These are phyloP conservation scores for Ondatra zibethicus DNA, from an alignment of 2,113 vertebrate genomes.

Conservation along the genomic window DNA sequence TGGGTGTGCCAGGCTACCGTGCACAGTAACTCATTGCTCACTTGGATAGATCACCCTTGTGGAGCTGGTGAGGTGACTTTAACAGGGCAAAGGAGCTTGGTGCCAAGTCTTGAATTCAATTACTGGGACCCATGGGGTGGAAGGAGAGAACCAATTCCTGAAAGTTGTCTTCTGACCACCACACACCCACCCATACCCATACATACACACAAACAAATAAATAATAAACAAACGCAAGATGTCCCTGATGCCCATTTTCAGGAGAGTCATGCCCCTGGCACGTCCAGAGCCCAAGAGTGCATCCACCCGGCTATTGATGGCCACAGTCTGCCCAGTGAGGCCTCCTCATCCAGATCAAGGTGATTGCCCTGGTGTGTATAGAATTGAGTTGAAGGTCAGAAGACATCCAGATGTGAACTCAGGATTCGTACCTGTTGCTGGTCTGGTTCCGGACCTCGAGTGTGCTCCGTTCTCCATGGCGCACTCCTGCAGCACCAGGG, in stretches of 20 bases:
- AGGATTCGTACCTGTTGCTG: not conserved
- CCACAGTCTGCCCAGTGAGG: not conserved
- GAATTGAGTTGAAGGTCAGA: not conserved
- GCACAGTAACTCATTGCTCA: not conserved
- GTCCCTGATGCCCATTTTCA: not conserved
- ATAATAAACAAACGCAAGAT: not conserved
- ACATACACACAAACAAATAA: not conserved
- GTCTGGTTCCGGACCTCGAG: not conserved
- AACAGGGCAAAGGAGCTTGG: not conserved
- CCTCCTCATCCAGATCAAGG: not conserved
- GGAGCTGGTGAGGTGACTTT: not conserved
- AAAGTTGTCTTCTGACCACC: not conserved
- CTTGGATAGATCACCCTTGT: not conserved
- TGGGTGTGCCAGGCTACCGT: not conserved
- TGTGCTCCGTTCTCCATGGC: not conserved
- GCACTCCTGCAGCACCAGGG: not conserved
- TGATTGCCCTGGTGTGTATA: not conserved
- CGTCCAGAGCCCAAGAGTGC: not conserved
- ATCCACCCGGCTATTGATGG: not conserved
- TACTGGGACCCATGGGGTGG: not conserved
- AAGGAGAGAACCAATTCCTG: not conserved
- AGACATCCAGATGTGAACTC: not conserved
- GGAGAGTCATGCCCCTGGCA: too few species aligned
- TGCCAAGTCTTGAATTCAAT: not conserved
- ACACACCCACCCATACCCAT: not conserved